A percentile compares a stretch with the other conserved stretches of the same genome.
Evolutionary conservation across 2,888 invertebrate genomes (phyloP).

Genomic region (Chrysotoxum bicinctum): DNA sequence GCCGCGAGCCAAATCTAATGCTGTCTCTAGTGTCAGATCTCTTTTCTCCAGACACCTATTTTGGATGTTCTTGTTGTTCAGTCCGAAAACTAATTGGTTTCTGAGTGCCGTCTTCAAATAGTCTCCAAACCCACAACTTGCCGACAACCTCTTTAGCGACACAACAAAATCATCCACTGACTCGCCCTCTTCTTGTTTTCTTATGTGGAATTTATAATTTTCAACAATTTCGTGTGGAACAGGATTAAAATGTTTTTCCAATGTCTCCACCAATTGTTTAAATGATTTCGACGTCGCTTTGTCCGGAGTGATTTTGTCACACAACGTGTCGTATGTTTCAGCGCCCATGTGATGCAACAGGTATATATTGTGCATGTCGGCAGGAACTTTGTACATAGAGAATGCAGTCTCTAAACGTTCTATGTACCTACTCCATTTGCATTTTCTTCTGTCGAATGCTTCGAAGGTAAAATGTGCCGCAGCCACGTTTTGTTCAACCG

Average conservation of each 20-base stretch:
- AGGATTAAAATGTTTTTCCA: slow-evolving; percentile 10
- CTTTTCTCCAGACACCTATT: no score
- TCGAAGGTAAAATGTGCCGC: no score
- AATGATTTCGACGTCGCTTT: neutral
- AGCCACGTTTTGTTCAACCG: no score
- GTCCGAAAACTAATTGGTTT: no score
- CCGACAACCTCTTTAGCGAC: neutral
- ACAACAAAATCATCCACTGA: neutral
- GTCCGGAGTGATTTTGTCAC: neutral
- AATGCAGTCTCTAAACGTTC: neutral
- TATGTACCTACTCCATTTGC: neutral
- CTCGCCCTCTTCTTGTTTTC: neutral
- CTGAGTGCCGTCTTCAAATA: no score
- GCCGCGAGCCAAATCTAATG: no score
- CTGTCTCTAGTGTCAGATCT: no score
- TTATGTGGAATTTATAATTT: slow-evolving; percentile 7
- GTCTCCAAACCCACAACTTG: neutral
- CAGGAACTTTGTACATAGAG: neutral
- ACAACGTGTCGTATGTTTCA: neutral
- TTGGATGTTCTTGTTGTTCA: no score
- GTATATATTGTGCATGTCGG: neutral
- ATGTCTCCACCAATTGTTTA: neutral
- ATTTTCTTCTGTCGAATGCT: no score
- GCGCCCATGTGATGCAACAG: neutral
- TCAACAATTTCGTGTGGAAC: slow-evolving; percentile 5